Conservation (phyloP, 92 coral and sea anemone genomes). For the Porites lobata region DNA sequence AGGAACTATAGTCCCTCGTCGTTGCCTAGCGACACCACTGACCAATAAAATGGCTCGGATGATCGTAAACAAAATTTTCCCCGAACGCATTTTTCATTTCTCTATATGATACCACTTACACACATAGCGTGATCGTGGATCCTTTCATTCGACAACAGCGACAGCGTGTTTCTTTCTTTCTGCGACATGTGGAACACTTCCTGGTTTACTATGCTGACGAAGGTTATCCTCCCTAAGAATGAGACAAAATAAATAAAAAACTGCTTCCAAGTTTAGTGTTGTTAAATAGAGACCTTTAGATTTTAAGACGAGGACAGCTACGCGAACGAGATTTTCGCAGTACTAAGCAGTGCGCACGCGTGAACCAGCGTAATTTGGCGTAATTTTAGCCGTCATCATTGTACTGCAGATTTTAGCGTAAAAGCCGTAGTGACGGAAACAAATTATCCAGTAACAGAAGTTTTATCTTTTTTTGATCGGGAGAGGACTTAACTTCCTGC, state of each 20-base stretch:
- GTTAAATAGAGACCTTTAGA: no score
- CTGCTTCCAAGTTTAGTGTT: background rate
- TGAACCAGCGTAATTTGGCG: no score
- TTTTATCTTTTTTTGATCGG: no score
- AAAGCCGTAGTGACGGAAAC: no score
- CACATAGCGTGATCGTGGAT: no score
- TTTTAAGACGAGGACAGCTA: no score
- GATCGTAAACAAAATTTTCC: background rate
- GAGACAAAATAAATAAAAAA: background rate
- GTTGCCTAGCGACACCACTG: slow-evolving; percentile 3
- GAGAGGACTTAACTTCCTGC: no score
- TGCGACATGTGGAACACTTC: slow-evolving; percentile 84
- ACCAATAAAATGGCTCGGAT: background rate
- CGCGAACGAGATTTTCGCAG: no score
- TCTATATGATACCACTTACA: background rate
- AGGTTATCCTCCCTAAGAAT: slow-evolving; percentile 87
- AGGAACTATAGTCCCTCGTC: background rate
- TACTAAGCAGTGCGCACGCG: no score
- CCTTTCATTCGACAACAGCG: slow-evolving; percentile 80
- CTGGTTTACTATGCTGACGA: slow-evolving; percentile 92
- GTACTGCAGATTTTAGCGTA: no score
- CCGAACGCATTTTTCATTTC: background rate
- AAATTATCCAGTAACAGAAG: no score
- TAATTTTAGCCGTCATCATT: no score
- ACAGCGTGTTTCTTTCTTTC: slow-evolving; percentile 90